Conservation (phyloP, 1,140 invertebrate species). For the Listronotus oregonensis region DNA sequence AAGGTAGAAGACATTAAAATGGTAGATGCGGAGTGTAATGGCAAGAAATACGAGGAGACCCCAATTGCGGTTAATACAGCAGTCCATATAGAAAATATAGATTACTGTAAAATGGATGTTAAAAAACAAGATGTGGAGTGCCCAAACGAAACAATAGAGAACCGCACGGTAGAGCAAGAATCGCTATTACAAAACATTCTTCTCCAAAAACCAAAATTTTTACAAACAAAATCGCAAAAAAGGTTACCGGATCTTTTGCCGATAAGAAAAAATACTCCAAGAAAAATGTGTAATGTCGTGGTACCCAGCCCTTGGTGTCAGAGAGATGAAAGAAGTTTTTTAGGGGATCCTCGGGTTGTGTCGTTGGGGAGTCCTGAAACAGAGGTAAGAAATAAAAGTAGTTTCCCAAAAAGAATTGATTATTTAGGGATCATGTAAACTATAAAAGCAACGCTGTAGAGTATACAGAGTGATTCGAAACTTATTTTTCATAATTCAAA, state of each 20-base stretch:
- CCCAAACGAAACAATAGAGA: too few relatives aligned
- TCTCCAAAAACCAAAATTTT: not conserved
- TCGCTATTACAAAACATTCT: too few relatives aligned
- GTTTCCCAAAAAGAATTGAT: too few relatives aligned
- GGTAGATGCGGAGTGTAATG: not conserved
- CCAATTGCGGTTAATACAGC: too few relatives aligned
- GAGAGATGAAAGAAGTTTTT: conserved; percentile 39
- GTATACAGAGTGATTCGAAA: too few relatives aligned
- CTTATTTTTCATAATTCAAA: too few relatives aligned
- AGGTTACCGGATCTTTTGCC: conserved; percentile 51
- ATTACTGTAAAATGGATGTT: too few relatives aligned
- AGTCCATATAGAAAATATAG: too few relatives aligned
- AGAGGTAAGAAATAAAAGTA: conserved; percentile 13
- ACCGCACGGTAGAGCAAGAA: too few relatives aligned
- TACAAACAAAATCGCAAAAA: conserved; percentile 31
- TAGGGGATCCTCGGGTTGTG: conserved; percentile 48
- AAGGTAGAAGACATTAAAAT: not conserved
- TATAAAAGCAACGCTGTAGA: too few relatives aligned
- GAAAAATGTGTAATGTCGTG: conserved; percentile 46
- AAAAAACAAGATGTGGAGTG: not conserved
- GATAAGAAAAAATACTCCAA: conserved; percentile 38
- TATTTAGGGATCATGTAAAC: too few relatives aligned
- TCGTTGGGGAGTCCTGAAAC: conserved; percentile 8
- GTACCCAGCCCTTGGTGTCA: conserved; percentile 53
- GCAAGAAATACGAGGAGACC: too few relatives aligned